Evolutionary conservation across 2,888 invertebrate species (phyloP), one percentile per base, ranked within the genome.

Genomic region (Amphipoea lucens): DNA sequence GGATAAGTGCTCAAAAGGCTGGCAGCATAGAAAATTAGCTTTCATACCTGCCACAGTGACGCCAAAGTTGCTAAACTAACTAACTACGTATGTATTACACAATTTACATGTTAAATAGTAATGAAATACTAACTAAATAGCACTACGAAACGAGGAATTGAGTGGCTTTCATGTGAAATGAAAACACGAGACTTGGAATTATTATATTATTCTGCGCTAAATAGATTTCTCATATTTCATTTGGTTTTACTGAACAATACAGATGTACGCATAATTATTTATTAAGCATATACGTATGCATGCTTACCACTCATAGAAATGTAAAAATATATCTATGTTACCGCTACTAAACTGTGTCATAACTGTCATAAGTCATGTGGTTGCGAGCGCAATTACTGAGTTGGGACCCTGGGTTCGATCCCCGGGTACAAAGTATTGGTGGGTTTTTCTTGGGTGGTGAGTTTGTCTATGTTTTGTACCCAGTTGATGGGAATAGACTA

Each of bases 51-150:
- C 51, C 5, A 51, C 20, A 20, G 29, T 63, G 17, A 74, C 72
- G 40, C 17, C 40, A 51, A 72, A 79, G 14, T 82, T 67, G 0
- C 14, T 66, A 72, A 82, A 65, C n/a, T 72, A 76, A 76, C 17
- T 14, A 51, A 67, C 17, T 66, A 57, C 14, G 68, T 79, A 48
- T 70, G 17, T 54, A 40, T 83, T 74, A 81, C 74, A 79, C 63
- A 86, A 85, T 85, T 78, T 83, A 70, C 83, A 87, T 85, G 65
- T 79, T 74, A 87, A 86, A 70, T 68, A 76, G 75, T 76, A 76
- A 77, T 70, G 74, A 54, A 70, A 76, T 62, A 67, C 42, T 78
- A 78, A 82, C 77, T n/a, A 57, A 51, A 76, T 75, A 70, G 36
- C 60, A 60, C 57, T 45, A 23, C 40, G 48, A 74, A 73, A 85